Conservation (phyloP, 2,888 invertebrate genomes). For the Callyntrura sp. region DNA sequence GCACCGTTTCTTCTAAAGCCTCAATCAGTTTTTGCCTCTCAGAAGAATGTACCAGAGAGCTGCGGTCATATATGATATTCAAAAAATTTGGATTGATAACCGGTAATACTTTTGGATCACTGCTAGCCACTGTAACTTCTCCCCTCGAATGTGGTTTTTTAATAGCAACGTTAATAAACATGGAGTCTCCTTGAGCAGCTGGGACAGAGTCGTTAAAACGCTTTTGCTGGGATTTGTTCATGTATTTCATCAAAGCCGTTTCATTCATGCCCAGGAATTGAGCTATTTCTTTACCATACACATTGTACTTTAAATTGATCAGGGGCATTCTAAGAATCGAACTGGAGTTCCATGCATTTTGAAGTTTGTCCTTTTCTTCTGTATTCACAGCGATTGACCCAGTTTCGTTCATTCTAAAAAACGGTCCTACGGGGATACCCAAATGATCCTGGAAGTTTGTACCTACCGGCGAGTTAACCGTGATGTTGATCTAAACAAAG, state of each 20-base stretch:
- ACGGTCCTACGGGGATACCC: conserved; percentile 70
- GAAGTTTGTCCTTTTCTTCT: conserved; percentile 24
- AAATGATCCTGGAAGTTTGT: conserved; percentile 74
- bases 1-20: conserved; percentile 70
- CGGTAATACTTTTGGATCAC: background rate
- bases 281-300: conserved; percentile 47
- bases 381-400: conserved; percentile 28
- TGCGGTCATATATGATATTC: conserved; percentile 20
- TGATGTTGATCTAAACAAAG: background rate
- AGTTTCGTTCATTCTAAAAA: conserved; percentile 54
- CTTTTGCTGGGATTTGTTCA: conserved; percentile 35
- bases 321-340: conserved; percentile 45
- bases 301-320: conserved; percentile 36
- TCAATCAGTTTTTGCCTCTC: conserved; percentile 63
- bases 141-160: conserved; percentile 55
- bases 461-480: conserved; percentile 67
- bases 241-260: conserved; percentile 14
- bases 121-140: background rate
- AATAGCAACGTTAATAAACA: conserved; percentile 56
- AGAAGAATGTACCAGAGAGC: conserved; percentile 15
- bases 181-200: conserved; percentile 1
- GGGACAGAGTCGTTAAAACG: no score
- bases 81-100: conserved; percentile 44
- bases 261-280: conserved; percentile 50
- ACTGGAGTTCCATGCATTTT: conserved; percentile 44